Conservation (phyloP, 2,888 invertebrate genomes). For the Carpatolechia fugitivella region DNA sequence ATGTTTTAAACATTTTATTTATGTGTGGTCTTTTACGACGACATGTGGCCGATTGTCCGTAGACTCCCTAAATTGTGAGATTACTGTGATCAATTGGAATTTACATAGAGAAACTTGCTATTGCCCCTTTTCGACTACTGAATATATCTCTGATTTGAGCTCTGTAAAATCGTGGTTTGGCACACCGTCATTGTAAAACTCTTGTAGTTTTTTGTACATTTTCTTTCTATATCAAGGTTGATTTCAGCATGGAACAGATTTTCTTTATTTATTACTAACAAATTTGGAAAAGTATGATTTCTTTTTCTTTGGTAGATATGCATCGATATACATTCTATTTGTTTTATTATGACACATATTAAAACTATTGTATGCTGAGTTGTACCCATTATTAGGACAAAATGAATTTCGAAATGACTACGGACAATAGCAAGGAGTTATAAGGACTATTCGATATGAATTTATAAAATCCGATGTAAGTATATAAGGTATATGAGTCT, state of each 20-base stretch:
- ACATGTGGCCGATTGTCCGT: not conserved
- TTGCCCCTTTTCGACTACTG: slow-evolving; percentile 39
- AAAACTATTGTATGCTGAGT: not conserved
- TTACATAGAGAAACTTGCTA: slow-evolving; percentile 46
- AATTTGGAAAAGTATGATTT: no score
- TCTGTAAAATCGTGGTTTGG: slow-evolving; percentile 56
- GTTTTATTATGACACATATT: not conserved
- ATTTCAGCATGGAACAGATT: not conserved
- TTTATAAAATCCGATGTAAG: slow-evolving; percentile 40
- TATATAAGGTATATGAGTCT: slow-evolving; percentile 38
- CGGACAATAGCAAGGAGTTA: slow-evolving; percentile 53
- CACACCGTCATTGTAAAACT: slow-evolving; percentile 47
- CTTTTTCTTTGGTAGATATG: no score
- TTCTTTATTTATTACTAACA: no score
- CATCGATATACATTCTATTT: no score
- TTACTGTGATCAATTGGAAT: slow-evolving; percentile 43
- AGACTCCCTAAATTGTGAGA: slow-evolving; percentile 24
- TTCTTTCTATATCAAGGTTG: slow-evolving; percentile 28
- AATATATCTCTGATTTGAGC: not conserved
- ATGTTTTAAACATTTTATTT: no score
- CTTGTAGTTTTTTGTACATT: slow-evolving; percentile 50
- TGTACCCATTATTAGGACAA: not conserved
- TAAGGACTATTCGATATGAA: slow-evolving; percentile 38
- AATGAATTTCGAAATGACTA: not conserved
- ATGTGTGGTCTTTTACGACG: not conserved